Conservation (phyloP, 2,888 invertebrate species). For the Teinopalpus imperialis region DNA sequence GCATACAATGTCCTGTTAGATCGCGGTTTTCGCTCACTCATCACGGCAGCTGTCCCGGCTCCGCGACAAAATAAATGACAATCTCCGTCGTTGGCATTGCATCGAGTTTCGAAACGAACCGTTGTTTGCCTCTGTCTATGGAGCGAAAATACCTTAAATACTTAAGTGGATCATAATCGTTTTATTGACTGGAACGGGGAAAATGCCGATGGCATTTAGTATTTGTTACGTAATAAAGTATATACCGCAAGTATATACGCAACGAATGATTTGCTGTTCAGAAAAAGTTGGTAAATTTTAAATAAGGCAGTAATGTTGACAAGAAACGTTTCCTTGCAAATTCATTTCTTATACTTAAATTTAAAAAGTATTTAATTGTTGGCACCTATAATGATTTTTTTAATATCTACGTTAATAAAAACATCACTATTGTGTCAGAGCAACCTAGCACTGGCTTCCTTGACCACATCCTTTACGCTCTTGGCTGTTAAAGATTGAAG, state of each 20-base stretch:
- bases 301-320: too few species aligned
- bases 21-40: conserved; percentile 71
- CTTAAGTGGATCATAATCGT: conserved; percentile 6
- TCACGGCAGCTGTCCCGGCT: conserved; percentile 57
- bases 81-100: conserved; percentile 6
- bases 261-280: too few species aligned
- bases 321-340: too few species aligned
- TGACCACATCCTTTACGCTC: conserved; percentile 17
- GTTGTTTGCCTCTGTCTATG: not conserved
- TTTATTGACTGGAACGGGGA: not conserved
- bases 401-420: too few species aligned
- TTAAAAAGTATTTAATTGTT: too few species aligned
- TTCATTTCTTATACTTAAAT: too few species aligned
- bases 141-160: conserved; percentile 7
- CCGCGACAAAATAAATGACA: conserved; percentile 36
- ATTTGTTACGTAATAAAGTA: too few species aligned
- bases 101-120: conserved; percentile 10
- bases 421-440: not conserved
- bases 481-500: conserved; percentile 8
- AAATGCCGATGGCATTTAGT: too few species aligned
- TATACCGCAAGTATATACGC: not conserved
- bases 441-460: conserved; percentile 1
- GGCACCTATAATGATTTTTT: too few species aligned
- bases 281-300: too few species aligned
- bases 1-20: conserved; percentile 65